Conservation (phyloP, 1,140 invertebrate genomes). For the Euura saliciscinereae region DNA sequence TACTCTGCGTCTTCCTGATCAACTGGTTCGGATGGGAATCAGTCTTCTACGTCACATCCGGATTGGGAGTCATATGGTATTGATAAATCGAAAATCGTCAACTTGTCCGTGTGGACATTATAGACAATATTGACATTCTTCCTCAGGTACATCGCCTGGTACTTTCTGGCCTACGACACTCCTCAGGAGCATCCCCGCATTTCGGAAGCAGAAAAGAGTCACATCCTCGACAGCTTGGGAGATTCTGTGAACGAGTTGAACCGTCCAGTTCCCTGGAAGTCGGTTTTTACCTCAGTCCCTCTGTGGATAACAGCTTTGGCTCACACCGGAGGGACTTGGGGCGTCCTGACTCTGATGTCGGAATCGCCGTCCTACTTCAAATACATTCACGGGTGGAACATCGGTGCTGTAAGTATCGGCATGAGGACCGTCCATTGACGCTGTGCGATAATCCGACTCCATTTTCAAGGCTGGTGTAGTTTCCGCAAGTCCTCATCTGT, state of each 20-base stretch:
- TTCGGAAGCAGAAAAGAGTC: constrained; percentile 67
- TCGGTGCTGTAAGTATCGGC: constrained; percentile 69
- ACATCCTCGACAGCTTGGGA: constrained; percentile 66
- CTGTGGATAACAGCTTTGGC: constrained; percentile 79
- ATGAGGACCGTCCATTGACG: no score
- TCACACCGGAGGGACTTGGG: constrained; percentile 85
- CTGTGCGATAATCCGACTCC: no score
- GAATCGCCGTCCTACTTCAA: constrained; percentile 87
- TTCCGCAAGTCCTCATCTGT: constrained; percentile 70
- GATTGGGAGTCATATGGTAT: constrained; percentile 71
- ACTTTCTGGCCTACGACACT: constrained; percentile 67
- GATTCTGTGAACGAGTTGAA: constrained; percentile 55
- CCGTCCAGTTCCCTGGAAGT: constrained; percentile 72
- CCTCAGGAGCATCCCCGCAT: constrained; percentile 80
- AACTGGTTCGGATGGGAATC: constrained; percentile 73
- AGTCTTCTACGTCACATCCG: constrained; percentile 76
- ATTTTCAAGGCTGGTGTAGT: constrained; percentile 66
- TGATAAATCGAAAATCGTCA: not conserved
- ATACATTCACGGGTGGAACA: constrained; percentile 81
- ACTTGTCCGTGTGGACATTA: not conserved
- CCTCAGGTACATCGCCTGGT: constrained; percentile 67
- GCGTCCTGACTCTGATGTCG: constrained; percentile 83
- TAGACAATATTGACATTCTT: constrained; percentile 15
- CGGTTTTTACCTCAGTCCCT: constrained; percentile 74
- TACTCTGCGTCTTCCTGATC: constrained; percentile 71